A percentile compares a stretch with the other conserved stretches of the same genome.
These are phyloP conservation scores for Streptopelia turtur DNA, from an alignment of 2,797 vertebrate genomes.

Conservation along the genomic window DNA sequence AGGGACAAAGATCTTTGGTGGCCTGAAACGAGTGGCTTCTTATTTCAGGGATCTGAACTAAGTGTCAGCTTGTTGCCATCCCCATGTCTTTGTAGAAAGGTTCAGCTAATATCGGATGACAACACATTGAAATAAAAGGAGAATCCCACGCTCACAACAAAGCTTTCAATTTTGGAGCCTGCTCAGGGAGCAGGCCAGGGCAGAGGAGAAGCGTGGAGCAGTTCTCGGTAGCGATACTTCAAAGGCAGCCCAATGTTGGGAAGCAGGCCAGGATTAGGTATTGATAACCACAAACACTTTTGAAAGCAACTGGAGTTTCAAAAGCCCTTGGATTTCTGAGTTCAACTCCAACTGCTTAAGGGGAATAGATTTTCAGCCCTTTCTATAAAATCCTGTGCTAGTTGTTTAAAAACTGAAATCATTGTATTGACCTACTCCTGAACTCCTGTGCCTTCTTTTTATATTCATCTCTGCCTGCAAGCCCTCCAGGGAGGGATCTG, in stretches of 20 bases:
- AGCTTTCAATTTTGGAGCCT: neutral
- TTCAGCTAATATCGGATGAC: neutral
- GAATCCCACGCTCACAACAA: neutral
- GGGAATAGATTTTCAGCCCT: neutral
- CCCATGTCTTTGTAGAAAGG: neutral
- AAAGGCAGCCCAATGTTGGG: neutral
- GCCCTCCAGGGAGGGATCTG: conserved; percentile 24
- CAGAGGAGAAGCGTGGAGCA: neutral
- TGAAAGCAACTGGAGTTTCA: neutral
- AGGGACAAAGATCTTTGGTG: neutral
- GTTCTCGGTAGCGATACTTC: neutral
- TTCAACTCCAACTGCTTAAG: neutral
- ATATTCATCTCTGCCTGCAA: neutral
- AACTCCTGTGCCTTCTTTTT: neutral
- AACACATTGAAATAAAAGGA: neutral
- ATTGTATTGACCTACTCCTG: conserved; percentile 22
- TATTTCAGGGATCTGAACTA: neutral
- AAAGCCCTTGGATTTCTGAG: neutral
- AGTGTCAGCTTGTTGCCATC: neutral
- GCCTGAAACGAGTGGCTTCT: neutral
- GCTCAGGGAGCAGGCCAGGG: neutral
- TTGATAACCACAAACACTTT: neutral
- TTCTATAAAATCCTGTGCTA: neutral
- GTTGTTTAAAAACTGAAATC: neutral
- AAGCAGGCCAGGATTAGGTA: neutral